phyloP scores from a whole-genome alignment of 1,140 invertebrate species.

The Idris sp. region DNA sequence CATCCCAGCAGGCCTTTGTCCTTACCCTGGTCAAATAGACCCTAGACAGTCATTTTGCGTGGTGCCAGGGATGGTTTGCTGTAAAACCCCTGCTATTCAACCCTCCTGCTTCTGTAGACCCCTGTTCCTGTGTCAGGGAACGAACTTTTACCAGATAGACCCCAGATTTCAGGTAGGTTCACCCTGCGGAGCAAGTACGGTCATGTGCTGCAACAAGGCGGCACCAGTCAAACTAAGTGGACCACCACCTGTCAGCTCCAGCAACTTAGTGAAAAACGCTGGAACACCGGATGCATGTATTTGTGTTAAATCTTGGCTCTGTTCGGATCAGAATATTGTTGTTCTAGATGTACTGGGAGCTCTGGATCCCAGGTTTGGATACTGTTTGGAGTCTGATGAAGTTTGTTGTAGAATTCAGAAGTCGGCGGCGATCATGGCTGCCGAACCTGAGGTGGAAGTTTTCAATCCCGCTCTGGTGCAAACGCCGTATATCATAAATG shows the following conservation, averaged over 20 bases:
- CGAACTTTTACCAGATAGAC: constrained; percentile 33
- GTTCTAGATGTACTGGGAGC: constrained; percentile 58
- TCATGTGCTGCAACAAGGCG: constrained; percentile 61
- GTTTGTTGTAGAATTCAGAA: constrained; percentile 66
- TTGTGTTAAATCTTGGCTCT: constrained; percentile 65
- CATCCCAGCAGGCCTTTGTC: constrained; percentile 75
- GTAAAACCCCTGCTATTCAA: neutral
- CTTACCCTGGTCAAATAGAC: constrained; percentile 64
- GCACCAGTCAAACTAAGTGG: too few relatives aligned
- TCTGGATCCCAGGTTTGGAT: constrained; percentile 70
- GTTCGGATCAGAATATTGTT: constrained; percentile 59
- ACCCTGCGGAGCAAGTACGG: constrained; percentile 15
- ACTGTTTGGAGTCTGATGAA: constrained; percentile 63
- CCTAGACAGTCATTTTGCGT: constrained; percentile 62
- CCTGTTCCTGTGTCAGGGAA: constrained; percentile 20
- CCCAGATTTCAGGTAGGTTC: too few relatives aligned
- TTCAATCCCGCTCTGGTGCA: neutral
- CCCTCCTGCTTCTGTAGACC: constrained; percentile 47
- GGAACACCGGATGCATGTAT: constrained; percentile 68
- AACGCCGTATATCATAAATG: constrained; percentile 33
- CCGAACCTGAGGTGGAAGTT: constrained; percentile 6
- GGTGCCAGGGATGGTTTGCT: constrained; percentile 29
- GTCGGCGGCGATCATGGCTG: constrained; percentile 1
- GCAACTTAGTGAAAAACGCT: constrained; percentile 42
- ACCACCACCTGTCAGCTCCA: too few relatives aligned